Evolutionary conservation across 2,113 vertebrate genomes (phyloP).

Genomic region (Urocitellus parryii): DNA sequence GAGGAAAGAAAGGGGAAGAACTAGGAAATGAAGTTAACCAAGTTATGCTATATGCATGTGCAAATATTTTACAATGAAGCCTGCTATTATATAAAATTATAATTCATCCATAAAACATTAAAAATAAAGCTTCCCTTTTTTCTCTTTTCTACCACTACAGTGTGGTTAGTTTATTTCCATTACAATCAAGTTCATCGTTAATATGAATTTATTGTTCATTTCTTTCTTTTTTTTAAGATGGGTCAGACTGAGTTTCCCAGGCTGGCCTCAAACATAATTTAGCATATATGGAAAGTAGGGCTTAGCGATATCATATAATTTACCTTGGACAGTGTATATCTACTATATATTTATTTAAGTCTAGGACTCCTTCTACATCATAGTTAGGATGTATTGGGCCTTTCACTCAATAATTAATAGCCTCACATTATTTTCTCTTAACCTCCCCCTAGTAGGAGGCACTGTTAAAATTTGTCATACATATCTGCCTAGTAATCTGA

Average conservation of each 20-base stretch:
- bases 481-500: slow-evolving; percentile 1
- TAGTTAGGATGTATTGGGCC: not conserved
- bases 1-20: too few relatives aligned
- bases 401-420: not conserved
- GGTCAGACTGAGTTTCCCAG: not conserved
- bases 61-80: too few relatives aligned
- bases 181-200: too few relatives aligned
- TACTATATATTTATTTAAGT: not conserved
- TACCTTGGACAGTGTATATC: not conserved
- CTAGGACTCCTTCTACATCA: not conserved
- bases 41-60: too few relatives aligned
- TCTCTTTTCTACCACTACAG: not conserved
- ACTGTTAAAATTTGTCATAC: not conserved
- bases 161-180: not conserved
- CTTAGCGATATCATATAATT: not conserved
- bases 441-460: not conserved
- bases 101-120: too few relatives aligned
- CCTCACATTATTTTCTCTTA: not conserved
- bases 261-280: not conserved
- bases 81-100: too few relatives aligned
- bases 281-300: not conserved
- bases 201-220: too few relatives aligned
- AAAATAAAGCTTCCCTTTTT: not conserved
- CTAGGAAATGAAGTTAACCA: too few relatives aligned
- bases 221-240: not conserved